Evolutionary conservation across 2,797 vertebrate species (phyloP).

Genomic region (Acropternis orthonyx): DNA sequence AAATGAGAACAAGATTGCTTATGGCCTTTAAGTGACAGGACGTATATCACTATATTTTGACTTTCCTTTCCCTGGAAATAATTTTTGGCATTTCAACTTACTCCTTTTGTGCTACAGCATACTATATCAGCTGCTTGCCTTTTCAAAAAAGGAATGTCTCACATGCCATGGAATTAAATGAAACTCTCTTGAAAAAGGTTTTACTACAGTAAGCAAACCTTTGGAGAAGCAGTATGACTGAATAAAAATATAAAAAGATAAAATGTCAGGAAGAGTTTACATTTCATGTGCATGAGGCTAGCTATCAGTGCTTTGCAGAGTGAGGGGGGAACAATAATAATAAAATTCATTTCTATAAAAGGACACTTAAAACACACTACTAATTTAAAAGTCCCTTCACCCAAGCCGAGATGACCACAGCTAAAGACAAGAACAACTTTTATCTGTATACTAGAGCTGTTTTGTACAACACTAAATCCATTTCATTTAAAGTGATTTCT

Average conservation of each 20-base stretch:
- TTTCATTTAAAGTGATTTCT: background rate
- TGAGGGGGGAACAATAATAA: background rate
- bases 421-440: background rate
- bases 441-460: background rate
- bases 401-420: background rate
- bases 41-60: constrained; percentile 42
- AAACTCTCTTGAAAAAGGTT: constrained; percentile 15
- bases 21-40: constrained; percentile 39
- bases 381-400: background rate
- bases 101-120: constrained; percentile 20
- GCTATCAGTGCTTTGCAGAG: background rate
- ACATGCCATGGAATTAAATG: constrained; percentile 20
- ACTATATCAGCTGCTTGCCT: constrained; percentile 31
- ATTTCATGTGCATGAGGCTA: background rate
- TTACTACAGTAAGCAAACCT: background rate
- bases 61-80: background rate
- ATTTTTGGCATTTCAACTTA: constrained; percentile 35
- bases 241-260: constrained; percentile 6
- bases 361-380: background rate
- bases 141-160: constrained; percentile 19
- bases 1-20: background rate
- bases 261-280: constrained; percentile 35
- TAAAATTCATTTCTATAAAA: background rate
- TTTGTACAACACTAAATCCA: background rate
- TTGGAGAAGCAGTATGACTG: background rate